phyloP scores from a whole-genome alignment of 2,113 vertebrate genomes.

The Petrocephalus zakoni region DNA sequence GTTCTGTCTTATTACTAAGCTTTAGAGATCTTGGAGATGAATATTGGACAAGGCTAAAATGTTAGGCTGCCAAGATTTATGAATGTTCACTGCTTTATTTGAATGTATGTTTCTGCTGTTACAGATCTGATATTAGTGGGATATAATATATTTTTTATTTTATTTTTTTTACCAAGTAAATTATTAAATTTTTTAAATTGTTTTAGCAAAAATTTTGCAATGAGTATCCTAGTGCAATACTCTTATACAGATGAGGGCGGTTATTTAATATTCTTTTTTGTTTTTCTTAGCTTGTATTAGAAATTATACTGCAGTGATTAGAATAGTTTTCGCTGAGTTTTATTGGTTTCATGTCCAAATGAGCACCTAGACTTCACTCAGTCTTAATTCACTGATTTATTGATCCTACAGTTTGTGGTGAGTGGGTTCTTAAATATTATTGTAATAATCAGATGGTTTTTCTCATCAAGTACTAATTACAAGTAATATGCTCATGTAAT shows the following conservation, averaged over 20 bases:
- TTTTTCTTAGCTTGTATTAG: neutral
- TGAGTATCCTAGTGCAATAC: neutral
- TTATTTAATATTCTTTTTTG: neutral
- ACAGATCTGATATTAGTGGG: too few relatives aligned
- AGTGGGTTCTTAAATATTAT: neutral
- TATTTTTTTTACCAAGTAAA: too few relatives aligned
- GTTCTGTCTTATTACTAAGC: neutral
- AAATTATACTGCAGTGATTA: neutral
- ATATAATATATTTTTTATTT: too few relatives aligned
- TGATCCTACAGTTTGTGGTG: neutral
- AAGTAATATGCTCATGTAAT: neutral
- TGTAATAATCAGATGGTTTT: neutral
- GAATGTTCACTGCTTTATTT: neutral
- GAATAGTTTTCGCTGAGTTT: neutral
- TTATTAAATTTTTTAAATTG: too few relatives aligned
- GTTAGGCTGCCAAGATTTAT: too few relatives aligned
- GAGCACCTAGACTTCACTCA: neutral
- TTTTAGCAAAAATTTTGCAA: neutral
- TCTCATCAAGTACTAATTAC: neutral
- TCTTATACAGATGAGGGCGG: neutral
- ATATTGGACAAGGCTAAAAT: too few relatives aligned
- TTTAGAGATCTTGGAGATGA: neutral
- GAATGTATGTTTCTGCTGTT: neutral
- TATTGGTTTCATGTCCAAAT: neutral
- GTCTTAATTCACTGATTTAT: neutral